Evolutionary conservation across 2,888 invertebrate species (phyloP).

Genomic region (Parascotia fuliginaria): DNA sequence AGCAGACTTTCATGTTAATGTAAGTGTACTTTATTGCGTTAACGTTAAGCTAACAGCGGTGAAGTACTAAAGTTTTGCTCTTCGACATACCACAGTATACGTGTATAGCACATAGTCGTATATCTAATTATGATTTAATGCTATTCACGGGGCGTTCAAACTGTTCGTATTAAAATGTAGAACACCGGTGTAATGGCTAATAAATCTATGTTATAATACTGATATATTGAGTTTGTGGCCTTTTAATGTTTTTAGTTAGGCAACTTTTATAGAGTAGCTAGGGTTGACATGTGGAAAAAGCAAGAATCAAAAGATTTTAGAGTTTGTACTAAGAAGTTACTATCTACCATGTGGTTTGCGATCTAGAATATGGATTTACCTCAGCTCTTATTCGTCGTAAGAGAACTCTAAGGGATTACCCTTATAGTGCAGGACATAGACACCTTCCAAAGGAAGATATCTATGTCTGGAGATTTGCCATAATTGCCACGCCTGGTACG

Average conservation of each 20-base stretch:
- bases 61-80: slow-evolving; percentile 44
- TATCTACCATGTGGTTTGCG: too few relatives aligned
- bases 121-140: slow-evolving; percentile 64
- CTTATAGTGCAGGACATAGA: too few relatives aligned
- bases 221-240: slow-evolving; percentile 60
- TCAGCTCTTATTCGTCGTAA: too few relatives aligned
- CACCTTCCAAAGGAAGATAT: too few relatives aligned
- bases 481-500: too few relatives aligned
- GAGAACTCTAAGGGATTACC: too few relatives aligned
- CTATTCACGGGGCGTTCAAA: slow-evolving; percentile 53
- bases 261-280: slow-evolving; percentile 39
- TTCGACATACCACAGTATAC: slow-evolving; percentile 35
- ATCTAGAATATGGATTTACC: too few relatives aligned
- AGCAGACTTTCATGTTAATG: slow-evolving; percentile 8
- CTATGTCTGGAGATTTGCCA: too few relatives aligned
- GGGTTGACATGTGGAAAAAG: too few relatives aligned
- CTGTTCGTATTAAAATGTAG: slow-evolving; percentile 63
- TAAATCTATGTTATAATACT: slow-evolving; percentile 62
- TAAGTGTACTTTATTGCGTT: slow-evolving; percentile 39
- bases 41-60: slow-evolving; percentile 38
- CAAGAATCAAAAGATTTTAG: too few relatives aligned
- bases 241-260: slow-evolving; percentile 53
- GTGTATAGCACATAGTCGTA: slow-evolving; percentile 48
- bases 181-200: slow-evolving; percentile 61
- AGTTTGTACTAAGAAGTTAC: too few relatives aligned